A percentile compares a stretch with the other conserved stretches of the same genome.
Evolutionary conservation across 2,113 vertebrate species (phyloP).

Genomic region (Toxostoma redivivum): DNA sequence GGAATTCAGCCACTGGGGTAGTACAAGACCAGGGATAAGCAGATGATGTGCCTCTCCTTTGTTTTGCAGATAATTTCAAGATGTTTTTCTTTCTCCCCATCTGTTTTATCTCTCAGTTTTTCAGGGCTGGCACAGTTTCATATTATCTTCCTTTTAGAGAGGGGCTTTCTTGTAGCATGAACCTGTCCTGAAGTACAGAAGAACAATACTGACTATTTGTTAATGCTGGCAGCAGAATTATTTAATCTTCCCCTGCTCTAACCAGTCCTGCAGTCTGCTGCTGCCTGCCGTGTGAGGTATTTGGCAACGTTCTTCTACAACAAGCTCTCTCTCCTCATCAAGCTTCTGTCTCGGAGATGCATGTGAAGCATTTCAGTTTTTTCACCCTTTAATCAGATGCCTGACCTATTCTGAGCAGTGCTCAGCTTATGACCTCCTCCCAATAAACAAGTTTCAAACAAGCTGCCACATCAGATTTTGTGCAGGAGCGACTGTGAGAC

Average conservation of each 20-base stretch:
- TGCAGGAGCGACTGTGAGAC: neutral
- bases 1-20: neutral
- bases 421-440: constrained; percentile 44
- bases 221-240: neutral
- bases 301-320: constrained; percentile 4
- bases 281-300: neutral
- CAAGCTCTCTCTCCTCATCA: constrained; percentile 15
- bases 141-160: neutral
- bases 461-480: constrained; percentile 56
- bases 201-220: neutral
- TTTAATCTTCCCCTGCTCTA: neutral
- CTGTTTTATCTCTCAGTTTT: neutral
- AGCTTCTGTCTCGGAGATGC: constrained; percentile 41
- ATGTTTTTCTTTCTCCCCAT: neutral
- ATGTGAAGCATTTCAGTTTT: constrained; percentile 29
- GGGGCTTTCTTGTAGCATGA: neutral
- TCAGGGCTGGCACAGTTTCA: neutral
- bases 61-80: neutral
- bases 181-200: neutral
- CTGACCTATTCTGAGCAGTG: constrained; percentile 18
- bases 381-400: constrained; percentile 45
- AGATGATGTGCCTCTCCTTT: neutral
- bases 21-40: neutral
- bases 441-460: constrained; percentile 60
- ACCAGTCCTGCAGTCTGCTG: neutral